Conservation (phyloP, 1,140 invertebrate species). For the Drosophila nasuta region DNA sequence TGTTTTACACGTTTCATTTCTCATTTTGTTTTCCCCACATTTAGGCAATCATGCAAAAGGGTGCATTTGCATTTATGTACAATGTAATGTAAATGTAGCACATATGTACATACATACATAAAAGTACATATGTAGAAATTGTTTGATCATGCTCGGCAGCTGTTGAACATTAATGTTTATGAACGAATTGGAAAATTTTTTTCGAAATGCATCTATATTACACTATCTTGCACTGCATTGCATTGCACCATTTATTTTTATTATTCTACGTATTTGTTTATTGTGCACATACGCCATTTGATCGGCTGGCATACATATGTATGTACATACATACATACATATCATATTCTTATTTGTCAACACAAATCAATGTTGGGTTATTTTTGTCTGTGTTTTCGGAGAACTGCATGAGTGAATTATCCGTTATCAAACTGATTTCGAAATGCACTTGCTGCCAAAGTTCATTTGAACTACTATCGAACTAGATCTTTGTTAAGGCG, state of each 20-base stretch:
- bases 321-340: background rate
- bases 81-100: slow-evolving; percentile 25
- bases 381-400: slow-evolving; percentile 5
- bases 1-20: slow-evolving; percentile 27
- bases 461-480: background rate
- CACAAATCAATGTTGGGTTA: slow-evolving; percentile 4
- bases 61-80: slow-evolving; percentile 36
- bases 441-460: background rate
- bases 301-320: background rate
- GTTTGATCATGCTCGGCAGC: slow-evolving; percentile 8
- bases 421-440: background rate
- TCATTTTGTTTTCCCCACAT: slow-evolving; percentile 39
- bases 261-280: background rate
- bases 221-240: background rate
- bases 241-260: slow-evolving; percentile 10
- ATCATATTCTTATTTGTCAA: slow-evolving; percentile 19
- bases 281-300: slow-evolving; percentile 5
- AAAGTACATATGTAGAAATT: background rate
- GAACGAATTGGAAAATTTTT: slow-evolving; percentile 3
- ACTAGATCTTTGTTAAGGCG: background rate
- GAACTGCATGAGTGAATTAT: background rate
- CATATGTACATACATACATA: background rate
- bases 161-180: slow-evolving; percentile 5
- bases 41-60: slow-evolving; percentile 10
- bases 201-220: slow-evolving; percentile 4